Base-by-base conservation (phyloP, 2,888 invertebrate genomes). In the Cryptophagus acutangulus region DNA sequence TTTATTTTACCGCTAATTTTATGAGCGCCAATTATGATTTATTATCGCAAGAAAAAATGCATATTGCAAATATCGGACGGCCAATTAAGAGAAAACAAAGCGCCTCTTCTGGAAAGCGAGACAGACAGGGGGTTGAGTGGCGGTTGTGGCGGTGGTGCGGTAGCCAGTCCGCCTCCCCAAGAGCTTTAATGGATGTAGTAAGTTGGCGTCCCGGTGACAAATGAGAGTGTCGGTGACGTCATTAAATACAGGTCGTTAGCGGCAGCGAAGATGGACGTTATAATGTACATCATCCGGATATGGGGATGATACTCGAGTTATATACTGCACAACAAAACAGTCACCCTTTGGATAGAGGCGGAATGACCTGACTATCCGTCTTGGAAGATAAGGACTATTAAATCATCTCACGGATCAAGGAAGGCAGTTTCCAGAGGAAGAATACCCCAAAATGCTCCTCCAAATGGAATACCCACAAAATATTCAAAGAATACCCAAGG, bases 181-280 rank as follows among this genome's bases (percentile, higher is more conserved):
- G 15, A 20, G 9, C 12, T 31, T 43, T 51, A 51, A 51, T 51
- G 51, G 48, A 49, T 51, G 53, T 49, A 47, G 41, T 39, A 42
- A 48, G 51, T 48, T 43, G 51, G 51, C 51, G 45, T 41, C 44
- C 46, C n/a, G 31, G 50, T 48, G 54, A 54, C 54, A 54, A 54
- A 54, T 54, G 54, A 54, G 51, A 43, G 51, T 48, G 51, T 41
- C 47, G 40, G 49, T 54, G 54, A 54, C 51, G 54, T 54, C 54
- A 52, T 54, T 54, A 54, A 51, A 51, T 49, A 46, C 49, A 48
- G 49, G 54, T 54, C 54, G 52, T 54, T 54, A 54, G 52, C 49
- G 51, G 15, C 47, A 39, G 50, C 41, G 48, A 51, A 54, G 52
- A 52, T 49, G 51, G 50, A 51, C 52, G 50, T 45, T 42, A 39